Evolutionary conservation across 1,140 invertebrate species (phyloP).

Genomic region (Forficula auricularia): DNA sequence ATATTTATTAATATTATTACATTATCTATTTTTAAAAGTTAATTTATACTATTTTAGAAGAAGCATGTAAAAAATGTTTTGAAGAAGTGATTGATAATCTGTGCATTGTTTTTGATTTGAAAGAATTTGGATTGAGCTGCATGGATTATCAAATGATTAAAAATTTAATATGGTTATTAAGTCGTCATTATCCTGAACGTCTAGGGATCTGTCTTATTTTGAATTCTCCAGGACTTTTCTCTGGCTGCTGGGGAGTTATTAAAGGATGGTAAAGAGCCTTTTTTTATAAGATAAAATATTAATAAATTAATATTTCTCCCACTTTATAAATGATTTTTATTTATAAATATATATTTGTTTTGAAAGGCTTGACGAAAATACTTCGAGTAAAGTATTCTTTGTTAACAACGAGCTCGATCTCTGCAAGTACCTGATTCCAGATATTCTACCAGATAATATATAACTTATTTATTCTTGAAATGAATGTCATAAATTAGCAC

Average conservation of each 20-base stretch:
- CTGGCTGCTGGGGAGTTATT: slow-evolving; percentile 53
- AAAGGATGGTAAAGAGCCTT: slow-evolving; percentile 49
- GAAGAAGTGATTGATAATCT: slow-evolving; percentile 60
- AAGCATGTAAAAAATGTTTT: slow-evolving; percentile 55
- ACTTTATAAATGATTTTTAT: neutral
- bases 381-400: slow-evolving; percentile 52
- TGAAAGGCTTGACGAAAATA: slow-evolving; percentile 60
- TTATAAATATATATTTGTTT: too few relatives aligned
- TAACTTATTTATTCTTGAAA: slow-evolving; percentile 19
- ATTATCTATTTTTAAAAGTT: too few relatives aligned
- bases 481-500: too few relatives aligned
- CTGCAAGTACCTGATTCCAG: slow-evolving; percentile 53
- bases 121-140: slow-evolving; percentile 47
- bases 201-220: slow-evolving; percentile 51
- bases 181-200: slow-evolving; percentile 56
- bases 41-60: slow-evolving; percentile 46
- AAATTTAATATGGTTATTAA: slow-evolving; percentile 55
- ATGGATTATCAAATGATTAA: slow-evolving; percentile 63
- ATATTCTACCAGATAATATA: slow-evolving; percentile 50
- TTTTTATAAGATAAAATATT: too few relatives aligned
- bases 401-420: slow-evolving; percentile 46
- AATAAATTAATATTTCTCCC: neutral
- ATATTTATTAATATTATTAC: too few relatives aligned
- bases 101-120: slow-evolving; percentile 57
- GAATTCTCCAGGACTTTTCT: slow-evolving; percentile 49